Conservation (phyloP, 1,140 invertebrate species). For the Oreohelix idahoensis region DNA sequence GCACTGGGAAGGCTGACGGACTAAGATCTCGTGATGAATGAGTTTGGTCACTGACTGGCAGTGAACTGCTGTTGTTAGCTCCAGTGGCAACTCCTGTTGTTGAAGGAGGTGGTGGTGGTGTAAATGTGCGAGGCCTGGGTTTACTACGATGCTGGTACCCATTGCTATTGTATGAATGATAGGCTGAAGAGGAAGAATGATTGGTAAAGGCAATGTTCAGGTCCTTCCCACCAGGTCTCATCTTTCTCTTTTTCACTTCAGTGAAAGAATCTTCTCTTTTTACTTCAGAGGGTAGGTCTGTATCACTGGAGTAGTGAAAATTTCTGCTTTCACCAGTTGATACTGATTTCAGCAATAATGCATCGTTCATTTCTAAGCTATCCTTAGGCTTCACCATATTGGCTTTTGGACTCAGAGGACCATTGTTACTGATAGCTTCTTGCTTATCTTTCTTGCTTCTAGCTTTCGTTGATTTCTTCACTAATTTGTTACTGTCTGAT, state of each 20-base stretch:
- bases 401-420: not conserved
- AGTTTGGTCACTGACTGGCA: not conserved
- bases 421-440: not conserved
- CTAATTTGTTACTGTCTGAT: not conserved
- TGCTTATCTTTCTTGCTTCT: not conserved
- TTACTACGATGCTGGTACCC: not conserved
- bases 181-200: not conserved
- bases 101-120: not conserved
- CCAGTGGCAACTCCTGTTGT: not conserved
- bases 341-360: not conserved
- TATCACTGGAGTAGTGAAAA: not conserved
- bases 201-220: not conserved
- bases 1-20: slow-evolving; percentile 64
- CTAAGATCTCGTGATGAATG: slow-evolving; percentile 56
- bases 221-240: not conserved
- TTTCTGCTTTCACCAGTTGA: not conserved
- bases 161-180: not conserved
- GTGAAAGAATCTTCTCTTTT: slow-evolving; percentile 34
- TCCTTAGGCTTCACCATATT: not conserved
- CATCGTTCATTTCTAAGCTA: not conserved
- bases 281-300: not conserved
- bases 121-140: not conserved
- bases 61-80: not conserved
- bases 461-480: not conserved
- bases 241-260: slow-evolving; percentile 34